Evolutionary conservation across 1,140 invertebrate genomes (phyloP).

Genomic region (Drosophila pruinosa): DNA sequence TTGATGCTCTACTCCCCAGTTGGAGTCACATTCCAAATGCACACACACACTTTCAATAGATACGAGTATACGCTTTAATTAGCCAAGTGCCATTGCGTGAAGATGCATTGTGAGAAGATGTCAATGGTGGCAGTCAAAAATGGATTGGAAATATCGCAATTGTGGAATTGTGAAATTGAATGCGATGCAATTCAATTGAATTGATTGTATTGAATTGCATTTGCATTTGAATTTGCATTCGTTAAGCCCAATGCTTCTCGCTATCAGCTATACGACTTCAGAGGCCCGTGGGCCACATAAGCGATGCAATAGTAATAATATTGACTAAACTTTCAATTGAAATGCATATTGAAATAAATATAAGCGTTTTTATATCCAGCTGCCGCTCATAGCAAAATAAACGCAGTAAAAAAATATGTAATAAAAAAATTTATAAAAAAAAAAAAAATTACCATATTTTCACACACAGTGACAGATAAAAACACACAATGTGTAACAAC

Average conservation of each 20-base stretch:
- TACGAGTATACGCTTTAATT: constrained; percentile 36
- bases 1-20: constrained; percentile 5
- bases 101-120: not conserved
- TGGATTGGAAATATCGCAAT: not conserved
- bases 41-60: not conserved
- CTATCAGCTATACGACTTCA: too few species aligned
- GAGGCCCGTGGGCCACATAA: constrained; percentile 10
- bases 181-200: constrained; percentile 10
- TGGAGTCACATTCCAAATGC: constrained; percentile 7
- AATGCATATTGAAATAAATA: constrained; percentile 53
- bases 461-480: constrained; percentile 4
- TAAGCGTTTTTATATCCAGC: constrained; percentile 23
- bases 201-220: constrained; percentile 22
- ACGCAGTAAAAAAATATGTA: not conserved
- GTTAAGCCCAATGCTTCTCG: not conserved
- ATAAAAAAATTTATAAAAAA: not conserved
- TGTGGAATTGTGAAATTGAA: not conserved
- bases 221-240: constrained; percentile 6
- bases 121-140: constrained; percentile 3
- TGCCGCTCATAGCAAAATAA: constrained; percentile 10
- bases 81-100: constrained; percentile 21
- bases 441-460: constrained; percentile 63
- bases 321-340: constrained; percentile 51
- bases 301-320: constrained; percentile 37
- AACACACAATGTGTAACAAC: constrained; percentile 24